phyloP scores from a whole-genome alignment of 2,113 vertebrate genomes.

The Polyodon spathula region DNA sequence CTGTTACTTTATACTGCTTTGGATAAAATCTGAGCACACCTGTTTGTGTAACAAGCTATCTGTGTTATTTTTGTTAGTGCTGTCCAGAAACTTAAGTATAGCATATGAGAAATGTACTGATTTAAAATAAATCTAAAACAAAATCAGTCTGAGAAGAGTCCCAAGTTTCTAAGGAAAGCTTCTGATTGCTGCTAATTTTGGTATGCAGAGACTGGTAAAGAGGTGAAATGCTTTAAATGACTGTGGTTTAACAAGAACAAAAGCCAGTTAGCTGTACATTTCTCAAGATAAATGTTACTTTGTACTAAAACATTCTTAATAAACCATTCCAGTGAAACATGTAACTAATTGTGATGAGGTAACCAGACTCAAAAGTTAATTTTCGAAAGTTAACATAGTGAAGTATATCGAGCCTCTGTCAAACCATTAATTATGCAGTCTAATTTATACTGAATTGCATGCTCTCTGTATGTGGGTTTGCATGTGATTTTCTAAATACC shows the following conservation, averaged over 20 bases:
- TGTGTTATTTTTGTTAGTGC: neutral
- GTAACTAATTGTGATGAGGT: conserved; percentile 2
- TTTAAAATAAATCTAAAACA: no score
- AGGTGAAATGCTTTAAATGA: neutral
- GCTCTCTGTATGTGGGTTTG: neutral
- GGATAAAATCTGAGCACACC: no score
- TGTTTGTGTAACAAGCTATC: no score
- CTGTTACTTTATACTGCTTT: no score
- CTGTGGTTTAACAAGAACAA: neutral
- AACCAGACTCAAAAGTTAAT: neutral
- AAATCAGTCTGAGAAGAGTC: neutral
- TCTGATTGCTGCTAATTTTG: neutral
- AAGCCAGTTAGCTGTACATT: neutral
- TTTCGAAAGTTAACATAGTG: neutral
- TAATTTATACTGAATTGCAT: neutral
- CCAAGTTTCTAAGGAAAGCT: neutral
- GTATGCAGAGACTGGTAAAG: neutral
- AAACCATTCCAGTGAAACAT: neutral
- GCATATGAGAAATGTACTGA: neutral
- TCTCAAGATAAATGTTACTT: neutral
- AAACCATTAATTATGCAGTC: neutral
- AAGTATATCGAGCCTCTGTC: neutral
- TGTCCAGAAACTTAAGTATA: neutral
- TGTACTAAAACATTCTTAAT: neutral
- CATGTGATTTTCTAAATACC: neutral